Conservation (phyloP, 2,797 vertebrate species). For the Sebastes minor region DNA sequence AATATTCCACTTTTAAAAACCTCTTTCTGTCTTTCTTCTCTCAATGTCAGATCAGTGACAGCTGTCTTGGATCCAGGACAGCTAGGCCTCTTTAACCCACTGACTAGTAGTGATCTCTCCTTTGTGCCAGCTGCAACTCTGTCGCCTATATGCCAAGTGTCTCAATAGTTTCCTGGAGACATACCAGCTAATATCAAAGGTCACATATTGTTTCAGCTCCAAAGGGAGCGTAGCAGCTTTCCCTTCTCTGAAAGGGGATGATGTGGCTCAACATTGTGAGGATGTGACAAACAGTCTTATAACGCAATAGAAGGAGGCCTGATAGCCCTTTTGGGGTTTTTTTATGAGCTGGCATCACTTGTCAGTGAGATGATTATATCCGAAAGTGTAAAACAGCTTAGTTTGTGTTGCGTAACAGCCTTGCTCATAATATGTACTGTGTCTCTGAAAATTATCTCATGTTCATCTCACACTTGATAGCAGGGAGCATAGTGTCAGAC, state of each 20-base stretch:
- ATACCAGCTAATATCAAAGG: slow-evolving; percentile 22
- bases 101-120: neutral
- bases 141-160: neutral
- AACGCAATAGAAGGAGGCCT: neutral
- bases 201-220: neutral
- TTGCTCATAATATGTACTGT: neutral
- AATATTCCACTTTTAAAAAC: neutral
- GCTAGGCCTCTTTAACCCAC: neutral
- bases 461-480: slow-evolving; percentile 49
- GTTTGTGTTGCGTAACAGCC: slow-evolving; percentile 24
- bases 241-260: neutral
- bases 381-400: neutral
- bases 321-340: neutral
- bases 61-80: neutral
- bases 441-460: slow-evolving; percentile 23
- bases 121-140: neutral
- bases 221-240: neutral
- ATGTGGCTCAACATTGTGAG: neutral
- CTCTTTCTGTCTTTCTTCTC: neutral
- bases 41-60: neutral
- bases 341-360: slow-evolving; percentile 3
- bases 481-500: slow-evolving; percentile 42
- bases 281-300: neutral
- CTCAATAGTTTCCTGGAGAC: slow-evolving; percentile 12
- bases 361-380: slow-evolving; percentile 19